phyloP scores from a whole-genome alignment of 2,113 vertebrate genomes.

The Cinclus cinclus region DNA sequence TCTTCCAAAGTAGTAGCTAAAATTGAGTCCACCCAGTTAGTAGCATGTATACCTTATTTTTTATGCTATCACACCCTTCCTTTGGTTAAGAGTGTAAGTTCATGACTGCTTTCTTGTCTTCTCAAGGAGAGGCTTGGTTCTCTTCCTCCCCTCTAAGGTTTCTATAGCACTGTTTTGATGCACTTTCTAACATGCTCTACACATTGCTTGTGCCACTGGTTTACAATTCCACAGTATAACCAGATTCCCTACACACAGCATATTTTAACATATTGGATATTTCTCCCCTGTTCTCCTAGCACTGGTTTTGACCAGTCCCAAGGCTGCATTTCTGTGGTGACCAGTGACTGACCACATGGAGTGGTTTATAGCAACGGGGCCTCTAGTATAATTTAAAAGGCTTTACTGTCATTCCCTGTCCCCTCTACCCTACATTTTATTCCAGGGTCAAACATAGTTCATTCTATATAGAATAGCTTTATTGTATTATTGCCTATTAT shows the following conservation, averaged over 20 bases:
- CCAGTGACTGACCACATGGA: neutral
- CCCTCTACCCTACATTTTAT: neutral
- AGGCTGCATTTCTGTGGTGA: neutral
- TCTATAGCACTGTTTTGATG: neutral
- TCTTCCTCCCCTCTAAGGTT: neutral
- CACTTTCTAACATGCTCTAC: neutral
- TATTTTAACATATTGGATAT: neutral
- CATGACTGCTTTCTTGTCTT: neutral
- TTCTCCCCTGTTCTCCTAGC: neutral
- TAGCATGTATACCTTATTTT: neutral
- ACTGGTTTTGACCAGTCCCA: neutral
- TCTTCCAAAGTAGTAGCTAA: neutral
- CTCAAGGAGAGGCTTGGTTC: neutral
- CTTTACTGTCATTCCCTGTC: neutral
- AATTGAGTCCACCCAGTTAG: neutral
- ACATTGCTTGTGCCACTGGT: accelerated
- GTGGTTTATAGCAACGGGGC: neutral
- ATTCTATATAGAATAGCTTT: neutral
- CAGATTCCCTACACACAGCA: neutral
- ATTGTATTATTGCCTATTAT: neutral
- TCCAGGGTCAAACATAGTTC: neutral
- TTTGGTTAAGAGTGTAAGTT: neutral
- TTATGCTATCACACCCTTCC: neutral
- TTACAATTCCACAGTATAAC: neutral
- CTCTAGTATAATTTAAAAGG: neutral